A percentile compares a stretch with the other conserved stretches of the same genome.
Conservation (phyloP, 2,888 invertebrate genomes). For the Parasteatoda lunata region DNA sequence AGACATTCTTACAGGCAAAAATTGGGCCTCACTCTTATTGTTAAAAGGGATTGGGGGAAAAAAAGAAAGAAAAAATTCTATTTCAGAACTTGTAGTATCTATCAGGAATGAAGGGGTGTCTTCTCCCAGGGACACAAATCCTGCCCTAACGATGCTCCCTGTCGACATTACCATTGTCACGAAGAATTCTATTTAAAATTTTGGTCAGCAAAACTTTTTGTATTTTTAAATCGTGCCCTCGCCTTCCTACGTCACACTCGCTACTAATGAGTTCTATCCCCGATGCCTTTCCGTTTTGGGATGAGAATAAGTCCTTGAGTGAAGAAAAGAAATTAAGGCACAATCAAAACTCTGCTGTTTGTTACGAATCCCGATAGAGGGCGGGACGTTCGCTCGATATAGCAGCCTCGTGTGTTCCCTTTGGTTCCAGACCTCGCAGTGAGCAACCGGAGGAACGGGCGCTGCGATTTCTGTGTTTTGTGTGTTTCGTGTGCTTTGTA, state of each 20-base stretch:
- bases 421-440: slow-evolving; percentile 58
- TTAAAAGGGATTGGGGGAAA: too few relatives aligned
- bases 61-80: too few relatives aligned
- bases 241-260: slow-evolving; percentile 45
- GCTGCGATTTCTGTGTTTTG: slow-evolving; percentile 52
- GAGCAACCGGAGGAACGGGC: slow-evolving; percentile 50
- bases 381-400: slow-evolving; percentile 58
- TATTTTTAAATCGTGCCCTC: slow-evolving; percentile 66
- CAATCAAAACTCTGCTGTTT: slow-evolving; percentile 51
- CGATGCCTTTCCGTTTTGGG: slow-evolving; percentile 66
- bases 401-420: slow-evolving; percentile 47
- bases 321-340: slow-evolving; percentile 63
- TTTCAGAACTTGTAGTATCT: too few relatives aligned
- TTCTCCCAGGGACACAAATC: slow-evolving; percentile 30
- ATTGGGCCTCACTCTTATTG: too few relatives aligned
- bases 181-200: slow-evolving; percentile 65
- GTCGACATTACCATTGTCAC: slow-evolving; percentile 45
- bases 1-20: too few relatives aligned
- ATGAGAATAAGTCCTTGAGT: slow-evolving; percentile 41
- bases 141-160: slow-evolving; percentile 27
- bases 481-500: slow-evolving; percentile 58
- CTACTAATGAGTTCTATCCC: slow-evolving; percentile 42
- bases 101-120: too few relatives aligned
- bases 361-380: slow-evolving; percentile 18
- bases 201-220: slow-evolving; percentile 64